Percentiles rank a stretch among this genome's conserved stretches.
phyloP scores from a whole-genome alignment of 2,113 vertebrate genomes.

The Phrynosoma platyrhinos region DNA sequence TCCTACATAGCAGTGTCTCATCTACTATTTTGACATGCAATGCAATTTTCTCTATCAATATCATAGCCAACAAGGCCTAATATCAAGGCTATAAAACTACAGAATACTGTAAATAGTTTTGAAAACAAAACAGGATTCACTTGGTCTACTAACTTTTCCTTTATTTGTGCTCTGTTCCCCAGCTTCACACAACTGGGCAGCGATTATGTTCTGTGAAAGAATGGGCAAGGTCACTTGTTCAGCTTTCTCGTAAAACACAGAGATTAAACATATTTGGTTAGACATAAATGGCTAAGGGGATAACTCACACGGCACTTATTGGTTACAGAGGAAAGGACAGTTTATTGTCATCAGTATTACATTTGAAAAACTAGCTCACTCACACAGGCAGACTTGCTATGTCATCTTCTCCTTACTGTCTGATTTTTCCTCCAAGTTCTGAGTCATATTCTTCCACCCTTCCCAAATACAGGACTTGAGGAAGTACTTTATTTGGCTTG shows the following conservation, averaged over 20 bases:
- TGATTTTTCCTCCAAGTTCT: conserved; percentile 25
- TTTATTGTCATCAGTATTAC: not conserved
- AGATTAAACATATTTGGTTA: conserved; percentile 5
- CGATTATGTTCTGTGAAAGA: conserved; percentile 12
- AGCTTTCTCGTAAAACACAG: conserved; percentile 25
- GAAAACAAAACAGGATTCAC: no score
- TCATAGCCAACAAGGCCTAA: no score
- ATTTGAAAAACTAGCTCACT: not conserved
- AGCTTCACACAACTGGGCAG: conserved; percentile 5
- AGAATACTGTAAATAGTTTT: no score
- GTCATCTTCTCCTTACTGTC: not conserved
- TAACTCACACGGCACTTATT: not conserved
- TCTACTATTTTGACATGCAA: no score
- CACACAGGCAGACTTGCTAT: not conserved
- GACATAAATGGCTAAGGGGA: not conserved
- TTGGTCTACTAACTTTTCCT: no score
- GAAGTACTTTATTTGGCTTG: conserved; percentile 40
- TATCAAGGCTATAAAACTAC: no score
- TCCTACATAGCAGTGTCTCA: no score
- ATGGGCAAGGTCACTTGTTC: fast-evolving
- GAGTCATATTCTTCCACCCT: conserved; percentile 5
- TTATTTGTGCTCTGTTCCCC: fast-evolving
- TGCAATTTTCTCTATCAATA: no score
- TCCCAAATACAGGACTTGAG: not conserved
- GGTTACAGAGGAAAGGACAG: not conserved